Conservation (phyloP, 92 coral and sea anemone species). For the Umimayanthus chanpuru region DNA sequence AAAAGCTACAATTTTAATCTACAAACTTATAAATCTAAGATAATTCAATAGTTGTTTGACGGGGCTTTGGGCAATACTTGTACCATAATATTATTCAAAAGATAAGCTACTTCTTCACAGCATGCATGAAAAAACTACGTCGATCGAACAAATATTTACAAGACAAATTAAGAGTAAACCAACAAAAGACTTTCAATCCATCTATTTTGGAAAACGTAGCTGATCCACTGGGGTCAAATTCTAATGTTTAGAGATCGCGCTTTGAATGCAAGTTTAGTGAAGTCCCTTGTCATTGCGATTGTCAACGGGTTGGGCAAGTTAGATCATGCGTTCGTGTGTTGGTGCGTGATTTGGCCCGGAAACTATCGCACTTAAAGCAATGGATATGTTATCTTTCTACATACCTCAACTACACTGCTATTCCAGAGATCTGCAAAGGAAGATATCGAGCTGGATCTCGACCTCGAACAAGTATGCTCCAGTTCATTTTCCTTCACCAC, state of each 20-base stretch:
- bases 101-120: neutral
- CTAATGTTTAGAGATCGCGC: neutral
- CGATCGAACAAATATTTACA: no score
- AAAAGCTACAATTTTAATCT: neutral
- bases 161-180: neutral
- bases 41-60: neutral
- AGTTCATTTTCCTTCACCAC: slow-evolving; percentile 16
- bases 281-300: no score
- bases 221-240: neutral
- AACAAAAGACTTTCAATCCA: neutral
- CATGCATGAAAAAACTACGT: neutral
- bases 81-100: no score
- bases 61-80: neutral
- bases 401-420: slow-evolving; percentile 46
- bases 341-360: neutral
- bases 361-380: neutral
- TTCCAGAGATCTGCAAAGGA: slow-evolving; percentile 47
- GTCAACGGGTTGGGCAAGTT: neutral
- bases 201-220: neutral
- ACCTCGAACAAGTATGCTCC: slow-evolving; percentile 23
- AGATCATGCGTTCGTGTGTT: no score
- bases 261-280: neutral
- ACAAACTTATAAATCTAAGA: neutral
- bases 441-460: slow-evolving; percentile 35
- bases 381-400: neutral